A percentile compares a stretch with the other conserved stretches of the same genome.
These are phyloP conservation scores for Cynopterus sphinx DNA, from an alignment of 2,797 vertebrate species.

Conservation along the genomic window DNA sequence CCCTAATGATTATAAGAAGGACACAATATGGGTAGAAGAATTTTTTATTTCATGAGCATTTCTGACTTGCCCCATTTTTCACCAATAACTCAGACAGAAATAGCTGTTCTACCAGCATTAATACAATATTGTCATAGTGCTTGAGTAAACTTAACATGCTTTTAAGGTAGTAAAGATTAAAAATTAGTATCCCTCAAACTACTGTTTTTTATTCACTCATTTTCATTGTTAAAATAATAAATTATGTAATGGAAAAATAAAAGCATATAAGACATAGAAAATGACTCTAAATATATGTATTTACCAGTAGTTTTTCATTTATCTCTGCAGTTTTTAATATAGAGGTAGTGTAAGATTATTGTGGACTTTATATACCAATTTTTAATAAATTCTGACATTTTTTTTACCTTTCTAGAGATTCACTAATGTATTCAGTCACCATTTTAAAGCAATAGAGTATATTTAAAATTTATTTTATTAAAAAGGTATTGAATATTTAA, in stretches of 20 bases:
- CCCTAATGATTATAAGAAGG: neutral
- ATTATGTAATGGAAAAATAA: neutral
- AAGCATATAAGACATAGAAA: neutral
- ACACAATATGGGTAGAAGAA: neutral
- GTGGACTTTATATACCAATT: neutral
- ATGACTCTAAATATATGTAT: neutral
- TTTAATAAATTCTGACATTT: neutral
- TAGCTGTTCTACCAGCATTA: neutral
- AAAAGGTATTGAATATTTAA: neutral
- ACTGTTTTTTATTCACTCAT: neutral
- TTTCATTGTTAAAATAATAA: slow-evolving; percentile 18
- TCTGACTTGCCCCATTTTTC: neutral
- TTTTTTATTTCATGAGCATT: slow-evolving; percentile 4
- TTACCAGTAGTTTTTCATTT: neutral
- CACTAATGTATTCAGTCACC: neutral
- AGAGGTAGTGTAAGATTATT: neutral
- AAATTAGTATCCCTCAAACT: neutral
- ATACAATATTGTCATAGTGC: neutral
- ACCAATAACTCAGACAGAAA: neutral
- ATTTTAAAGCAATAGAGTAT: neutral
- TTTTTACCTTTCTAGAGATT: neutral
- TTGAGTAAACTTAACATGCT: neutral
- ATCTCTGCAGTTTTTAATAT: neutral
- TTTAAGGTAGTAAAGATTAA: slow-evolving; percentile 48
- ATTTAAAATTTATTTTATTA: slow-evolving; percentile 6